Evolutionary conservation across 92 coral and sea anemone genomes (phyloP), one percentile per base, ranked within the genome.

Genomic region (Zoanthus sociatus): DNA sequence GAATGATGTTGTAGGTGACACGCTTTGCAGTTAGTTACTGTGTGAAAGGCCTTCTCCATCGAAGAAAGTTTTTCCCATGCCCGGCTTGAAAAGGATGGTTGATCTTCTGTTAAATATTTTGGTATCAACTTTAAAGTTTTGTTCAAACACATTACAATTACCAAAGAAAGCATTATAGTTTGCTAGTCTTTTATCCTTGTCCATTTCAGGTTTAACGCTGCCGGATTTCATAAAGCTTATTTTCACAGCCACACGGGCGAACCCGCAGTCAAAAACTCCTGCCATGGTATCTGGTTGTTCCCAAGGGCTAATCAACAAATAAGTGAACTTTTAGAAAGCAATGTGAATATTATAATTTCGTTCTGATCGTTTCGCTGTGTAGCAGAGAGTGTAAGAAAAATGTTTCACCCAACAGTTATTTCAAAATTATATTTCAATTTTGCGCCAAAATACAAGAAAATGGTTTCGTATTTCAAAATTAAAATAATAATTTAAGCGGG

Each of bases 91-190:
- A 76, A 75, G 58, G 46, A 16, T 48, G 1, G 46, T 48, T 21
- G 79, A 75, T 48, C 60, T 48, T n/a, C 32, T 21, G 46, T 75
- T 75, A 20, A 75, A 75, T 46, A 42, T 75, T 48, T 46, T 75
- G 17, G 47, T 48, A 26, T 75, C 60, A 46, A 47, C 60, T 48
- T 46, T 47, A 45, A 76, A 76, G 60, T 76, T 76, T 48, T 18
- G 16, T 63, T 63, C 69, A 63, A 63, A 63, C 15, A 31, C 79
- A n/a, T 76, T 48, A 10, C 20, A 26, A 48, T 45, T 45, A 20
- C 79, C 79, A 18, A 76, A 50, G 79, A 76, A 76, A n/a, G 79
- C 79, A 76, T 12, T 20, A 76, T 76, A 76, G 33, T 53, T 76
- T 48, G 16, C 79, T 75, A 75, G 60, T 44, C 79, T 37, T 75